Percentiles rank a stretch among this genome's conserved stretches.
These are phyloP conservation scores for Eupithecia dodoneata DNA, from an alignment of 2,888 invertebrate species.

Conservation along the genomic window DNA sequence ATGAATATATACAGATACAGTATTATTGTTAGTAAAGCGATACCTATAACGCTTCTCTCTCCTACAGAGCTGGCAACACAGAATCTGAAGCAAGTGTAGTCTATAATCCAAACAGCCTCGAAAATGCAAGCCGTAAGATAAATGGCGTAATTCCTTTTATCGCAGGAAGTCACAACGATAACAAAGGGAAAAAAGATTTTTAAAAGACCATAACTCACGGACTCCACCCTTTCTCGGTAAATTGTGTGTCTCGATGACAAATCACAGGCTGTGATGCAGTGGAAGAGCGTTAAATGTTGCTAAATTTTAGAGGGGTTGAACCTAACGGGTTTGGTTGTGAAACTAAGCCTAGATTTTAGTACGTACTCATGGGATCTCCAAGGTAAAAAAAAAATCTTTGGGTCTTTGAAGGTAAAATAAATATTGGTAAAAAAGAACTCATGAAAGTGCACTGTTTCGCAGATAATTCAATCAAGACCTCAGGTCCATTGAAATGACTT, in stretches of 20 bases:
- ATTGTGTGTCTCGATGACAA: constrained; percentile 45
- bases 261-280: constrained; percentile 22
- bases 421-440: too few relatives aligned
- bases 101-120: constrained; percentile 33
- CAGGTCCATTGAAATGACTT: too few relatives aligned
- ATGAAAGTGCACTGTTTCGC: too few relatives aligned
- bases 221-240: constrained; percentile 60
- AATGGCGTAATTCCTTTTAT: constrained; percentile 77
- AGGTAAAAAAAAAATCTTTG: too few relatives aligned
- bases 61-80: not conserved
- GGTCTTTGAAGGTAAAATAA: too few relatives aligned
- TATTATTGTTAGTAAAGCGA: too few relatives aligned
- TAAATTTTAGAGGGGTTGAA: not conserved
- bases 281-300: not conserved
- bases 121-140: constrained; percentile 57
- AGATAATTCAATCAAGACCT: too few relatives aligned
- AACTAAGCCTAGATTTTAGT: too few relatives aligned
- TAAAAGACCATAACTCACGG: constrained; percentile 76
- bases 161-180: constrained; percentile 69
- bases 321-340: too few relatives aligned
- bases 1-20: too few relatives aligned
- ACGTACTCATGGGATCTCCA: too few relatives aligned
- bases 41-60: not conserved
- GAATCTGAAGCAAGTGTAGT: not conserved
- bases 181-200: constrained; percentile 75